Evolutionary conservation across 2,888 invertebrate genomes (phyloP).

Genomic region (Drosophila fulvimacula): DNA sequence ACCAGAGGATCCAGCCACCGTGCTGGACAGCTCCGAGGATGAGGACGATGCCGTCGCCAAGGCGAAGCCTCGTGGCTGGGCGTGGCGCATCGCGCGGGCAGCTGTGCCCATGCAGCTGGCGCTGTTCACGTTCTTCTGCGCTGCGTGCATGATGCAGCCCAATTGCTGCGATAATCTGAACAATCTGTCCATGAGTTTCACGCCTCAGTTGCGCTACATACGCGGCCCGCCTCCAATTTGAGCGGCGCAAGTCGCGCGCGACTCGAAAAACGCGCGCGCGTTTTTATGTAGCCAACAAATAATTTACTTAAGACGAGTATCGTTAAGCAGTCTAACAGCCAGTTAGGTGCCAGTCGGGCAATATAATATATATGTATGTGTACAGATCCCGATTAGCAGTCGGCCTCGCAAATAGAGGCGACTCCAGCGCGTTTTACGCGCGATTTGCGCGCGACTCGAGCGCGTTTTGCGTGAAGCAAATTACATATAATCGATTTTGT

Average conservation of each 20-base stretch:
- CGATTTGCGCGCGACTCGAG: slow-evolving; percentile 16
- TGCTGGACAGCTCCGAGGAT: slow-evolving; percentile 68
- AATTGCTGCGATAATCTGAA: slow-evolving; percentile 91
- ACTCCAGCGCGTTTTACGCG: slow-evolving; percentile 24
- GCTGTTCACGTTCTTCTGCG: slow-evolving; percentile 88
- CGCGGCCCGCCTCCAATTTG: slow-evolving; percentile 91
- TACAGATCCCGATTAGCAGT: slow-evolving; percentile 15
- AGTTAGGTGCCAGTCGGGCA: slow-evolving; percentile 29
- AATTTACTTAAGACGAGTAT: slow-evolving; percentile 36
- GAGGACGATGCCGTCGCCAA: slow-evolving; percentile 59
- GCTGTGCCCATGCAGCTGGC: slow-evolving; percentile 90
- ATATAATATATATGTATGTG: neutral
- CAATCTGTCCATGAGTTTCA: slow-evolving; percentile 89
- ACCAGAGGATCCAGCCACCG: slow-evolving; percentile 69
- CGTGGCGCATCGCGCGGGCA: slow-evolving; percentile 89
- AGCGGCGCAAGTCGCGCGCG: slow-evolving; percentile 64
- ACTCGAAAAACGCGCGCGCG: slow-evolving; percentile 30
- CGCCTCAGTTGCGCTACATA: slow-evolving; percentile 90
- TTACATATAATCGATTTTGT: slow-evolving; percentile 20
- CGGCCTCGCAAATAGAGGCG: slow-evolving; percentile 31
- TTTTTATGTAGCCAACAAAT: slow-evolving; percentile 54
- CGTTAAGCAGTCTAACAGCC: slow-evolving; percentile 39
- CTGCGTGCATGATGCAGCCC: slow-evolving; percentile 90
- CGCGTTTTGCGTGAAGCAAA: slow-evolving; percentile 29
- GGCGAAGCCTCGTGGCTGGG: slow-evolving; percentile 84